These are phyloP conservation scores for Sinopyrophorus schimmeli DNA, from an alignment of 2,888 invertebrate species.

Conservation along the genomic window DNA sequence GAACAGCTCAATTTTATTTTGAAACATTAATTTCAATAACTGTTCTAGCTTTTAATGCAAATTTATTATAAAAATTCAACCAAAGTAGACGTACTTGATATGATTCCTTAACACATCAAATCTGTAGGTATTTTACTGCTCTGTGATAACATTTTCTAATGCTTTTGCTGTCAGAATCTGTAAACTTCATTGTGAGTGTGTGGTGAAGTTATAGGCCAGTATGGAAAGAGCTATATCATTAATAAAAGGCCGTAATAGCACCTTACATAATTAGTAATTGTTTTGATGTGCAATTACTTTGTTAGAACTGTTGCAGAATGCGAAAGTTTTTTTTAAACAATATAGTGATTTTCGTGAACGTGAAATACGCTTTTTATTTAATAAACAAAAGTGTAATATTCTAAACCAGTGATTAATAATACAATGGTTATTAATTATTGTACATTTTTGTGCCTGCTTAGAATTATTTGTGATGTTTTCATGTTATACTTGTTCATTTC, in stretches of 20 bases:
- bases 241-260: conserved; percentile 16
- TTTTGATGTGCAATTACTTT: conserved; percentile 42
- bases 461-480: conserved; percentile 30
- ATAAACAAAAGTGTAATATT: conserved; percentile 32
- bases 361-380: conserved; percentile 33
- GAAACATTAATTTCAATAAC: too few species aligned
- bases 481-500: conserved; percentile 28
- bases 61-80: conserved; percentile 10
- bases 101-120: neutral
- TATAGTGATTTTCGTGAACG: conserved; percentile 32
- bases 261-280: conserved; percentile 36
- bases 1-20: conserved; percentile 18
- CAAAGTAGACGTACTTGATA: conserved; percentile 18
- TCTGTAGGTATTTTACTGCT: conserved; percentile 21
- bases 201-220: conserved; percentile 28
- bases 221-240: conserved; percentile 21
- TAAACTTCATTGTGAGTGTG: conserved; percentile 1
- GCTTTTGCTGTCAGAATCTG: conserved; percentile 24
- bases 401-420: conserved; percentile 33
- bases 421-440: conserved; percentile 28
- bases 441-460: conserved; percentile 31
- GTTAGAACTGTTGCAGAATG: conserved; percentile 31
- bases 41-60: conserved; percentile 7
- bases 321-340: conserved; percentile 23
- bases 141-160: conserved; percentile 30